Conservation (phyloP, 2,797 vertebrate genomes). For the Gallinago stenura region DNA sequence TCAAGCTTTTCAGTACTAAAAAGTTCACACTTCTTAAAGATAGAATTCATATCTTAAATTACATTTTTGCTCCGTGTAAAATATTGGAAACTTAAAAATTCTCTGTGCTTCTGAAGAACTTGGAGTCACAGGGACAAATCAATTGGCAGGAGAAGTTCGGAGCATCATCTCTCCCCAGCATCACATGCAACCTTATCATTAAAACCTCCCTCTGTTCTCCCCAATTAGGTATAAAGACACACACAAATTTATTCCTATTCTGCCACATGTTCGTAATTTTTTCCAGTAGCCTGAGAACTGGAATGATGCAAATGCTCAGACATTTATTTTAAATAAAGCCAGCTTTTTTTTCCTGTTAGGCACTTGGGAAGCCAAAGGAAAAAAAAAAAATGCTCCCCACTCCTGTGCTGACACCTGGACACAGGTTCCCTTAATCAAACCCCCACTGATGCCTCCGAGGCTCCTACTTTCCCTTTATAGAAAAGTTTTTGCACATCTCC, state of each 20-base stretch:
- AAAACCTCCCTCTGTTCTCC: not conserved
- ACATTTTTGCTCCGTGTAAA: not conserved
- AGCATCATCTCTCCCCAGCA: not conserved
- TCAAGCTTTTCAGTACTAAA: conserved; percentile 47
- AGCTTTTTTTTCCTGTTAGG: not conserved
- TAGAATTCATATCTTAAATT: conserved; percentile 21
- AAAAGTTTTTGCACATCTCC: not conserved
- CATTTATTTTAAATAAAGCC: not conserved
- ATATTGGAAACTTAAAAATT: conserved; percentile 13
- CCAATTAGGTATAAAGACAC: not conserved
- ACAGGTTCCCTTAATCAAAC: not conserved
- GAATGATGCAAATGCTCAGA: not conserved
- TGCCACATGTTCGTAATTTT: not conserved
- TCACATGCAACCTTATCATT: not conserved
- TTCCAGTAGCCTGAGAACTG: not conserved
- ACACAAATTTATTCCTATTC: not conserved
- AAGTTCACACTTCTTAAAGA: not conserved
- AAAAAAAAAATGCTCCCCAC: not conserved
- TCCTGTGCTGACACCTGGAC: not conserved
- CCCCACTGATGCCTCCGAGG: not conserved
- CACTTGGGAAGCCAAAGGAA: not conserved
- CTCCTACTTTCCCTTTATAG: not conserved
- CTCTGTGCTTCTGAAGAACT: conserved; percentile 1
- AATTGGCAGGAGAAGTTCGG: not conserved
- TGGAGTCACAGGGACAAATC: not conserved